Evolutionary conservation across 2,113 vertebrate species (phyloP).

Genomic region (Ginglymostoma cirratum): DNA sequence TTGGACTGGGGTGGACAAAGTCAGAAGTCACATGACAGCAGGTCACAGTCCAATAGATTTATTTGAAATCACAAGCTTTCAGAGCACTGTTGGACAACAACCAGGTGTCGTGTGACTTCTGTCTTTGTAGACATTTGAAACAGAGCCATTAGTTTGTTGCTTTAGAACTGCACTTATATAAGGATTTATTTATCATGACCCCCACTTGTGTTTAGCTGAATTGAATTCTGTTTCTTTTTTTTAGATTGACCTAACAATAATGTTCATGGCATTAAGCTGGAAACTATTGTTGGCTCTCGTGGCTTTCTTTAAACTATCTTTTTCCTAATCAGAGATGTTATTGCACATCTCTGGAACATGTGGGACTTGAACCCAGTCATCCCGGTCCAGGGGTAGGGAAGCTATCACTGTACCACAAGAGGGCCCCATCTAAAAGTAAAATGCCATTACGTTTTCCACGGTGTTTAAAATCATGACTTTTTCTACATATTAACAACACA

Average conservation of each 20-base stretch:
- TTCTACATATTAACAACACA: not conserved
- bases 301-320: not conserved
- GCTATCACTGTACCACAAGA: no score
- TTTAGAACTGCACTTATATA: not conserved
- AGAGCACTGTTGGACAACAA: no score
- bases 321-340: no score
- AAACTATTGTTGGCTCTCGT: not conserved
- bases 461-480: not conserved
- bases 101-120: no score
- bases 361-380: no score
- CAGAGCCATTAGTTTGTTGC: not conserved
- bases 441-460: not conserved
- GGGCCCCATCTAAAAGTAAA: not conserved
- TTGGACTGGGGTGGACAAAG: no score
- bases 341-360: no score
- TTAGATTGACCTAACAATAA: not conserved
- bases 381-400: no score
- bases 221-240: not conserved
- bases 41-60: no score
- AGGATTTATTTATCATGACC: not conserved
- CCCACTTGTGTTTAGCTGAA: not conserved
- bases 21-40: no score
- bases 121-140: not conserved
- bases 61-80: no score
- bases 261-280: not conserved